Evolutionary conservation across 1,140 invertebrate genomes (phyloP), one percentile per base, ranked within the genome.

Genomic region (Cyphomyrmex costatus): DNA sequence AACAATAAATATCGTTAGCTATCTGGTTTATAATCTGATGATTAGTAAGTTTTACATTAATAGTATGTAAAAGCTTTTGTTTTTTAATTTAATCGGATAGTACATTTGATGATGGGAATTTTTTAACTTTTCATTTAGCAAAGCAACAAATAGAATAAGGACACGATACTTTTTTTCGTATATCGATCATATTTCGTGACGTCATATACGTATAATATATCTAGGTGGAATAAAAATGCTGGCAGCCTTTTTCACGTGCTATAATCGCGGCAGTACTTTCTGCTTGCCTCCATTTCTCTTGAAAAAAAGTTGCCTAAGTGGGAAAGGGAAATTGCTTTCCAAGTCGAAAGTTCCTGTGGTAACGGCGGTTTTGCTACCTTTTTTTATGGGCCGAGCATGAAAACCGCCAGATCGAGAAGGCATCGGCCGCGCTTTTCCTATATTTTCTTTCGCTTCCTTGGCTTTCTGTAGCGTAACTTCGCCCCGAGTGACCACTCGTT

Each of bases 341-440:
- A 90, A 91, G 78, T 90, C 79, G 84, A 88, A 90, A 90, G 86
- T 90, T 90, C 61, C 78, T 74, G 86, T 82, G 88, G 88, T 90
- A 66, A 61, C 85, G 65, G 88, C 79, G 88, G 89, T 88, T 90
- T 90, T 66, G 86, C 86, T 82, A 74, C 74, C 46, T 70, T 63
- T 77, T 86, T 84, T 86, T 70, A 76, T 60, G 33, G n/a, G 27
- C 36, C 65, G 27, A 19, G 51, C 78, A 73, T 21, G 60, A 89
- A 80, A 82, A 74, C 71, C 63, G 60, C 61, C 79, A 36, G 65
- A 84, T 70, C 71, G 27, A 58, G 46, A 79, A 78, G 70, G 70
- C 33, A 61, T 63, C 70, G 36, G n/a, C 46, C 33, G 12, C 14
- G 42, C n/a, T 79, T 58, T 66, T 73, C 33, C 71, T 74, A 83